Evolutionary conservation across 2,888 invertebrate genomes (phyloP), one percentile per base, ranked within the genome.

Genomic region (Philereme vetulata): DNA sequence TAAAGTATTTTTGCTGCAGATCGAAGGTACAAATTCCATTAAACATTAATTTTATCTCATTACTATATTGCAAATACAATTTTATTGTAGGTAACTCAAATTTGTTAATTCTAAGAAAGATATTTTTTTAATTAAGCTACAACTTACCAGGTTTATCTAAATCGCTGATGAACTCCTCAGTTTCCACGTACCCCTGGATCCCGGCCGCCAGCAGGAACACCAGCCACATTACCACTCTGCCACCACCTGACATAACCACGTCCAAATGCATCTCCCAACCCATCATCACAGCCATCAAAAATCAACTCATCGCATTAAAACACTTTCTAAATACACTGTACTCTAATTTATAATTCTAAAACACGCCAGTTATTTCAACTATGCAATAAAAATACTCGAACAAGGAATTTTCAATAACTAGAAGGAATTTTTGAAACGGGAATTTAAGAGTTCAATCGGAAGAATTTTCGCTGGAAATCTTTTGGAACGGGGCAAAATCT

Each of bases 111-210:
- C 21, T 1, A 21, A 38, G 5, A 38, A 38, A 6, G 35, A 38
- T 8, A 38, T 6, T 6, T 4, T n/a, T 38, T 6, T 3, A 8
- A n/a, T 33, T 46, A 3, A 21, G 1, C 4, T 11, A 33, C n/a
- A 7, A 35, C 66, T 91, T 77, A 93, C 94, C 89, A 72, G 94
- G 94, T 72, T 91, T 93, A 72, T 94, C 93, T 68, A 94, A 82
- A 68, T 93, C 93, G 71, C 93, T 93, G 71, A 93, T 92, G 66
- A 91, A 90, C 68, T 93, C 89, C 70, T 88, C 93, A 11, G 93
- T 92, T 64, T 93, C 93, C 72, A 93, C 85, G 76, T 90, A 91
- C 62, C 86, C 87, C 74, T 87, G 76, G 75, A 85, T 77, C 74
- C 81, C 77, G 68, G 83, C 77, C 66, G 80, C 80, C 73, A 90